Evolutionary conservation across 2,888 invertebrate genomes (phyloP).

Genomic region (Ectemnius lituratus): DNA sequence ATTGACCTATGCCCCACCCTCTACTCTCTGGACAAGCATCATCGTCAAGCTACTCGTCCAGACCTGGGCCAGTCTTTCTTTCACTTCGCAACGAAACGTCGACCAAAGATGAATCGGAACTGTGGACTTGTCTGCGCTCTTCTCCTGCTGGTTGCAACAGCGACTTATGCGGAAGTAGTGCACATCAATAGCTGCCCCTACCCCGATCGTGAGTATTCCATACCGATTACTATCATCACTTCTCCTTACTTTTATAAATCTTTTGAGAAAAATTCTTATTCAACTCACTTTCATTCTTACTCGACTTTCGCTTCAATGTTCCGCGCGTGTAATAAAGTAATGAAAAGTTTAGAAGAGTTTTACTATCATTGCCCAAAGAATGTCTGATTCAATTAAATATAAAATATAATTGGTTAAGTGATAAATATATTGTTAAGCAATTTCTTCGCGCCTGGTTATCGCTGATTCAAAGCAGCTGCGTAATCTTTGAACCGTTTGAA

Average conservation of each 20-base stretch:
- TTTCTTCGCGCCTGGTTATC: not conserved
- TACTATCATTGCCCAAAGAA: no score
- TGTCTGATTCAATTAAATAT: no score
- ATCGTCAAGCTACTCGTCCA: slow-evolving; percentile 51
- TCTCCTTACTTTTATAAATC: not conserved
- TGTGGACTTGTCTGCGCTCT: slow-evolving; percentile 48
- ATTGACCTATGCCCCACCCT: slow-evolving; percentile 73
- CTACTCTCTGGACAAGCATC: slow-evolving; percentile 40
- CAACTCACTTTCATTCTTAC: no score
- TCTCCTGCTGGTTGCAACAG: slow-evolving; percentile 53
- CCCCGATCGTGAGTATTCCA: slow-evolving; percentile 57
- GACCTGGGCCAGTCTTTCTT: slow-evolving; percentile 58
- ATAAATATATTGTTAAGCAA: no score
- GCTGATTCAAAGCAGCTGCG: not conserved
- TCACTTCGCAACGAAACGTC: slow-evolving; percentile 66
- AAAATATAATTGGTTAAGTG: no score
- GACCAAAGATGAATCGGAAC: slow-evolving; percentile 65
- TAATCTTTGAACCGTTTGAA: slow-evolving; percentile 7
- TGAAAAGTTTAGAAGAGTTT: no score
- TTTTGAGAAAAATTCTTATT: not conserved
- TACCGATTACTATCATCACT: not conserved
- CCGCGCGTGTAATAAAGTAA: no score
- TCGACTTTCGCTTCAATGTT: no score
- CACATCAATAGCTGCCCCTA: slow-evolving; percentile 53
- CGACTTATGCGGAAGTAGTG: slow-evolving; percentile 60